phyloP scores from a whole-genome alignment of 2,888 invertebrate genomes.

The Galerucella calmariensis region DNA sequence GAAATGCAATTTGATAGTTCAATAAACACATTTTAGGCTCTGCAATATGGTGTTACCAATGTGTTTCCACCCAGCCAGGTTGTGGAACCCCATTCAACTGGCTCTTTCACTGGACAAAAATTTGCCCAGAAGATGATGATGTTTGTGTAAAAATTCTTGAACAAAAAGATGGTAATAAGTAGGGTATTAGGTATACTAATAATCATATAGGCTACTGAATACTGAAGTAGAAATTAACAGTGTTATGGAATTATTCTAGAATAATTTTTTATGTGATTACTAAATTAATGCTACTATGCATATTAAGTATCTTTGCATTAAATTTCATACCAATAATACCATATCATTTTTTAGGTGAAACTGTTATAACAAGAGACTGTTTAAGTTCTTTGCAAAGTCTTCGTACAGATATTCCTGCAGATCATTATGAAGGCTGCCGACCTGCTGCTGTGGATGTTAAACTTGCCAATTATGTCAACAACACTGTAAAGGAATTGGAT shows the following conservation, averaged over 20 bases:
- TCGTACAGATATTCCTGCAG: conserved; percentile 89
- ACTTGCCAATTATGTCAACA: conserved; percentile 88
- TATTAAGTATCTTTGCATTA: background rate
- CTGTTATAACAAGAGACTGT: conserved; percentile 86
- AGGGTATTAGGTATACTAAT: too few relatives aligned
- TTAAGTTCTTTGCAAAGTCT: conserved; percentile 81
- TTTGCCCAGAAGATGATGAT: conserved; percentile 85
- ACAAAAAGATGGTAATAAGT: conserved; percentile 78
- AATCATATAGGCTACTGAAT: too few relatives aligned
- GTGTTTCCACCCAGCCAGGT: conserved; percentile 89
- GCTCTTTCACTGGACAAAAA: conserved; percentile 79
- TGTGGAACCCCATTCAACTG: conserved; percentile 88
- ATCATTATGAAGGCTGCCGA: conserved; percentile 91
- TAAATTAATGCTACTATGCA: background rate
- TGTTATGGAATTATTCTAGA: too few relatives aligned
- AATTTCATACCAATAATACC: background rate
- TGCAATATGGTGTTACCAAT: conserved; percentile 88
- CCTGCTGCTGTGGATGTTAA: conserved; percentile 82
- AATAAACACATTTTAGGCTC: conserved; percentile 36
- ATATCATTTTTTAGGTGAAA: conserved; percentile 71
- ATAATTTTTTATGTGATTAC: background rate
- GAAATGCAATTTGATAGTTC: background rate
- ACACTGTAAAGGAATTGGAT: conserved; percentile 85
- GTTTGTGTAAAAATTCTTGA: conserved; percentile 92
- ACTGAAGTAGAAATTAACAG: too few relatives aligned